Conservation (phyloP, 2,797 vertebrate species). For the Ceryle rudis region DNA sequence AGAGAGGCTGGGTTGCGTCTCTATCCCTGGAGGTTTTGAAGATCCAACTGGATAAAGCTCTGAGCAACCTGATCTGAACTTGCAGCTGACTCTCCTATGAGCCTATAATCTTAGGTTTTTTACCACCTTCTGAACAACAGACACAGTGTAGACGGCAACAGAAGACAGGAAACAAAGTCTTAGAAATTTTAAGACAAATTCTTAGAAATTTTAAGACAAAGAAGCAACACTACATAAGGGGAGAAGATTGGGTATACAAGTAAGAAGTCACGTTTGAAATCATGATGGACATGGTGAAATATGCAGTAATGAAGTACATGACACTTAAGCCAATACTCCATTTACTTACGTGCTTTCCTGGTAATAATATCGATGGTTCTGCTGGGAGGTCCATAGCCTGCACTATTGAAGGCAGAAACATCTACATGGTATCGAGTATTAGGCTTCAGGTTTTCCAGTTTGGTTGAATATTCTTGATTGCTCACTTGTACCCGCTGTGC, state of each 20-base stretch:
- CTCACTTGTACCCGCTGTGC: constrained; percentile 83
- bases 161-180: neutral
- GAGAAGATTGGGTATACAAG: neutral
- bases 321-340: neutral
- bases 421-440: constrained; percentile 89
- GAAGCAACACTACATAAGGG: neutral
- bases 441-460: constrained; percentile 88
- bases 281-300: neutral
- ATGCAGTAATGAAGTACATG: neutral
- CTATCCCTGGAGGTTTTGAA: neutral
- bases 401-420: constrained; percentile 91
- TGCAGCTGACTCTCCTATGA: neutral
- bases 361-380: constrained; percentile 82
- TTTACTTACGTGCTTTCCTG: constrained; percentile 91
- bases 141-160: neutral
- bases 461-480: constrained; percentile 86
- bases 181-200: neutral
- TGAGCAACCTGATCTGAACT: neutral
- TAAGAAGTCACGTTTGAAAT: neutral
- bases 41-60: neutral
- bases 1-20: neutral
- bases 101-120: neutral
- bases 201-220: neutral
- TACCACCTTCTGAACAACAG: neutral
- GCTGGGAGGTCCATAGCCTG: constrained; percentile 90